Evolutionary conservation across 2,888 invertebrate genomes (phyloP).

Genomic region (Vanessa cardui): DNA sequence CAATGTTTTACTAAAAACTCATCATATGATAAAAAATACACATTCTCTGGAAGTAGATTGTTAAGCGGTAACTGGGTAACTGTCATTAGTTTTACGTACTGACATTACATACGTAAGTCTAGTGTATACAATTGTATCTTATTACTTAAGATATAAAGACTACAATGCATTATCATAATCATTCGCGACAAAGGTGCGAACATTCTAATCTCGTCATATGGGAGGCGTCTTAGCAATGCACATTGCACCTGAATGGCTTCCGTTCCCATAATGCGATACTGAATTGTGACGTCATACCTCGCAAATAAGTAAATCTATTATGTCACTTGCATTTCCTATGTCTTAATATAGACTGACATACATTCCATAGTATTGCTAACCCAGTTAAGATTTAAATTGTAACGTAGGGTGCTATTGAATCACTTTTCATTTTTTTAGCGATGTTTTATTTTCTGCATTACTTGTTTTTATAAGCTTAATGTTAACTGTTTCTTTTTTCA

Average conservation of each 20-base stretch:
- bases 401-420: background rate
- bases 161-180: background rate
- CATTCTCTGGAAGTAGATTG: no score
- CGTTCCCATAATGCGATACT: conserved; percentile 38
- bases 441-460: background rate
- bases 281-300: conserved; percentile 28
- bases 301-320: conserved; percentile 26
- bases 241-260: conserved; percentile 38
- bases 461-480: no score
- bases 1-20: no score
- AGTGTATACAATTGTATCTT: background rate
- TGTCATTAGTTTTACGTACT: background rate
- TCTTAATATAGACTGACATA: conserved; percentile 1
- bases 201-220: conserved; percentile 39
- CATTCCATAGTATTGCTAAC: conserved; percentile 1
- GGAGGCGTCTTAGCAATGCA: conserved; percentile 37
- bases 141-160: background rate
- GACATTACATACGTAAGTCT: background rate
- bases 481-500: no score
- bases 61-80: background rate
- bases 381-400: background rate
- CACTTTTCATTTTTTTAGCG: background rate
- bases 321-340: conserved; percentile 27
- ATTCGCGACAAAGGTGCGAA: conserved; percentile 6
- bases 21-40: no score